Evolutionary conservation across 2,113 vertebrate species (phyloP), one percentile per base, ranked within the genome.

Genomic region (Tricholaema leucomelas): DNA sequence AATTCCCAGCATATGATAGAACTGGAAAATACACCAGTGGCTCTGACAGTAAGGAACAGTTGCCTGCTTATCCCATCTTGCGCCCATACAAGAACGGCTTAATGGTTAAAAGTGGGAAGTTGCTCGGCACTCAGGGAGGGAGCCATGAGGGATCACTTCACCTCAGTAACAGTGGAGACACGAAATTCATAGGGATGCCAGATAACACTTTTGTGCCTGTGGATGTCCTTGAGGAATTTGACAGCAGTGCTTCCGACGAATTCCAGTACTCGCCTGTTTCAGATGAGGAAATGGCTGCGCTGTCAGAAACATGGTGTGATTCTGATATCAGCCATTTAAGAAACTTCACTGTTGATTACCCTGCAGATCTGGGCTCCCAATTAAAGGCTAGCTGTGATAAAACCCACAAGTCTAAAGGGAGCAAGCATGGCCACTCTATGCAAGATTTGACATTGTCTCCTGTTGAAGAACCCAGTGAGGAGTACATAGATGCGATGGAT

Each of bases 211-310:
- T 97, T 65, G 82, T 96, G 85, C 88, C 94, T 15, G 73, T 97
- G 4, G 90, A 88, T 90, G 33, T 70, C 73, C 77, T 96, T 35
- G 97, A 98, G 75, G 98, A 98, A 71, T 98, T 97, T 92, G 97
- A 98, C 74, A 99, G 98, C 18, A 97, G 98, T 56, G 98, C 97
- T 85, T 99, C 98, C 40, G 99, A 99, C 79, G 98, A 98, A 88
- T 95, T 98, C 92, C 97, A 97, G 87, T 97, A 95, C 81, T 99
- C 98, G 0, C 97, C 98, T 44, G 96, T 96, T 95, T 99, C 98
- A 69, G 98, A 98, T 5, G 98, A 98, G 60, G 98, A 98, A 74
- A 87, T 98, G 24, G 98, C 91, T 18, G 94, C 97, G 2, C 85
- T 96, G 35, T 96, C 96, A 42, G 92, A 94, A 88, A 78, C 46